Percentiles rank a stretch among this genome's conserved stretches.
Evolutionary conservation across 1,140 invertebrate genomes (phyloP).

Genomic region (Brachionus asplanchnoidis): DNA sequence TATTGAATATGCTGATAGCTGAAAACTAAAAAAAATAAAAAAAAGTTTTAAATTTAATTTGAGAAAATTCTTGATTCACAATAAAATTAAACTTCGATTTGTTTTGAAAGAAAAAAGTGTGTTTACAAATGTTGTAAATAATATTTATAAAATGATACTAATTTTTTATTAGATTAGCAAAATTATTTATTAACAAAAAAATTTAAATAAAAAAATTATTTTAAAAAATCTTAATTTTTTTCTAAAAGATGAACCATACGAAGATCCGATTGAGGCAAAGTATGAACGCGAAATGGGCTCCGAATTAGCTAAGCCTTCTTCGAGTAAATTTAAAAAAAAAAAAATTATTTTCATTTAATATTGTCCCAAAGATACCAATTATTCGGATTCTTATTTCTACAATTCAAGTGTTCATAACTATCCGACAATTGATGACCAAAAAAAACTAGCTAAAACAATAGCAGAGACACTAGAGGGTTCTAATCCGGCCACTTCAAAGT

Average conservation of each 20-base stretch:
- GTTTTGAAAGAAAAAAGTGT: too few species aligned
- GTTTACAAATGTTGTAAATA: too few species aligned
- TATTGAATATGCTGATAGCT: too few species aligned
- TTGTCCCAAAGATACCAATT: not conserved
- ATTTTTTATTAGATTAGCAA: too few species aligned
- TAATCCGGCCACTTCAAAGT: conserved; percentile 18
- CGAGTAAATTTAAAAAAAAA: not conserved
- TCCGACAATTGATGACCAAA: conserved; percentile 41
- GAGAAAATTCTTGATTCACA: too few species aligned
- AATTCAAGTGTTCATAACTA: conserved; percentile 10
- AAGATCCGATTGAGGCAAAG: not conserved
- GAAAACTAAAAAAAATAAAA: too few species aligned
- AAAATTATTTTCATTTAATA: not conserved
- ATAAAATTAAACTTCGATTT: too few species aligned
- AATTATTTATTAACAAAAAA: too few species aligned
- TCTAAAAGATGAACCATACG: not conserved
- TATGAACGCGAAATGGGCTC: conserved; percentile 35
- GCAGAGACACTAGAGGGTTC: conserved; percentile 9
- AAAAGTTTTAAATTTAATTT: too few species aligned
- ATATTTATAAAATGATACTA: too few species aligned
- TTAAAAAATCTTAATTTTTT: too few species aligned
- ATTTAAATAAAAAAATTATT: too few species aligned
- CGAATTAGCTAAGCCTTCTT: conserved; percentile 15
- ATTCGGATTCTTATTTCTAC: conserved; percentile 39
- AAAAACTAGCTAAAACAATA: conserved; percentile 23